Evolutionary conservation across 2,113 vertebrate species (phyloP).

Genomic region (Morone saxatilis): DNA sequence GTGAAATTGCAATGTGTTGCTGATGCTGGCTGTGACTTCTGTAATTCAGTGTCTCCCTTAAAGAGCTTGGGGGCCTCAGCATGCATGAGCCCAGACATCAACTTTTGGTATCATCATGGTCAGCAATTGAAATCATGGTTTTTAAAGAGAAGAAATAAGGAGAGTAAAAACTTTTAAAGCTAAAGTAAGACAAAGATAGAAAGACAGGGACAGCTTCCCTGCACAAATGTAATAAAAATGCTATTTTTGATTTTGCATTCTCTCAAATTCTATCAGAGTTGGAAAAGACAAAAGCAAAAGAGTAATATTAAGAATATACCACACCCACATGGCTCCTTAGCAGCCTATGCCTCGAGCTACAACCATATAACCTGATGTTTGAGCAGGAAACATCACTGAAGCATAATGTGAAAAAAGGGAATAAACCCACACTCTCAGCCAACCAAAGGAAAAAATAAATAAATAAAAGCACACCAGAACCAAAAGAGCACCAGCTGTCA

Average conservation of each 20-base stretch:
- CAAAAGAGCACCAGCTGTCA: conserved; percentile 52
- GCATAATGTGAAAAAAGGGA: conserved; percentile 22
- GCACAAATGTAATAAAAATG: background rate
- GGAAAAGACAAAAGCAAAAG: conserved; percentile 16
- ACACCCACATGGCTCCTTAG: conserved; percentile 3
- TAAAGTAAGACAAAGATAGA: background rate
- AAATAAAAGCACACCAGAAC: conserved; percentile 32
- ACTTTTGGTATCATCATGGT: background rate
- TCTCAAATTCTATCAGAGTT: conserved; percentile 11
- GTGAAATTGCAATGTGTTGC: conserved; percentile 34
- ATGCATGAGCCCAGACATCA: background rate
- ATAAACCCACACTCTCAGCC: conserved; percentile 30
- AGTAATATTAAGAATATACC: background rate
- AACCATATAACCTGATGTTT: conserved; percentile 17
- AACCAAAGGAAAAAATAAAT: background rate
- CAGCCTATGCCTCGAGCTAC: conserved; percentile 30
- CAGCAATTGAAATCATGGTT: background rate
- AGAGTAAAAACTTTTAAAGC: background rate
- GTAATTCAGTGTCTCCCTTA: background rate
- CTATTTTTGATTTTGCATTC: conserved; percentile 8
- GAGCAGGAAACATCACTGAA: conserved; percentile 26
- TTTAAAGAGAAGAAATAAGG: background rate
- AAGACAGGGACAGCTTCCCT: background rate
- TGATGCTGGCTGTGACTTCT: background rate
- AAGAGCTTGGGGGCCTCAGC: background rate